Percentiles rank a stretch among this genome's conserved stretches.
phyloP scores from a whole-genome alignment of 2,797 vertebrate species.

The Spheniscus humboldti region DNA sequence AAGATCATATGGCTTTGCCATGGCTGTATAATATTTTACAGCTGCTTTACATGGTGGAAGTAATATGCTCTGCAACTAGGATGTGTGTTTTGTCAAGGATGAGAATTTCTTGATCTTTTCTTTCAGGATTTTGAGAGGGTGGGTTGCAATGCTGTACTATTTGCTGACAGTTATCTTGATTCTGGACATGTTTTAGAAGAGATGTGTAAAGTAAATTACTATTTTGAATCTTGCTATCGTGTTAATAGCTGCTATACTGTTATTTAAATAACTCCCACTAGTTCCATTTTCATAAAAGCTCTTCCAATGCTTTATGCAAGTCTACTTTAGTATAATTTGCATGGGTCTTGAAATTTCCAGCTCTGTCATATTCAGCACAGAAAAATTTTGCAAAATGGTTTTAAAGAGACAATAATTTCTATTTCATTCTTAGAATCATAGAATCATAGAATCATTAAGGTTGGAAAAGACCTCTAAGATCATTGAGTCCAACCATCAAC shows the following conservation, averaged over 20 bases:
- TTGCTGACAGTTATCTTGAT: constrained; percentile 48
- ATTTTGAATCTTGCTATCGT: constrained; percentile 54
- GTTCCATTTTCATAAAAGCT: constrained; percentile 57
- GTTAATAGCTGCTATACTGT: constrained; percentile 54
- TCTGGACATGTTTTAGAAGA: constrained; percentile 31
- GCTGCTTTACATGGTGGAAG: not conserved
- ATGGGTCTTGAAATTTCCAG: constrained; percentile 45
- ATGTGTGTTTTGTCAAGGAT: constrained; percentile 20
- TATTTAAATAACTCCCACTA: constrained; percentile 62
- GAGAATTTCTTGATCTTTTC: constrained; percentile 13
- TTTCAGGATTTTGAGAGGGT: constrained; percentile 18
- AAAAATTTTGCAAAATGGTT: not conserved
- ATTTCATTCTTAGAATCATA: not conserved
- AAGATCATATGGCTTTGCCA: not conserved
- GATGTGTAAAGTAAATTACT: constrained; percentile 59
- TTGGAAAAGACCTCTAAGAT: too few species aligned
- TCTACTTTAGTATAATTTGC: constrained; percentile 22
- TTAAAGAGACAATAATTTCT: not conserved
- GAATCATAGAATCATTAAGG: too few species aligned
- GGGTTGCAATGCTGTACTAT: constrained; percentile 22
- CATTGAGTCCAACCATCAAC: too few species aligned
- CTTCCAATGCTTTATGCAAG: constrained; percentile 45
- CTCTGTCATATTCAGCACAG: not conserved
- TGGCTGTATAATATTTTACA: not conserved
- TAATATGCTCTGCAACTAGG: not conserved